These are phyloP conservation scores for Trichosurus vulpecula DNA, from an alignment of 2,797 vertebrate species.

Conservation along the genomic window DNA sequence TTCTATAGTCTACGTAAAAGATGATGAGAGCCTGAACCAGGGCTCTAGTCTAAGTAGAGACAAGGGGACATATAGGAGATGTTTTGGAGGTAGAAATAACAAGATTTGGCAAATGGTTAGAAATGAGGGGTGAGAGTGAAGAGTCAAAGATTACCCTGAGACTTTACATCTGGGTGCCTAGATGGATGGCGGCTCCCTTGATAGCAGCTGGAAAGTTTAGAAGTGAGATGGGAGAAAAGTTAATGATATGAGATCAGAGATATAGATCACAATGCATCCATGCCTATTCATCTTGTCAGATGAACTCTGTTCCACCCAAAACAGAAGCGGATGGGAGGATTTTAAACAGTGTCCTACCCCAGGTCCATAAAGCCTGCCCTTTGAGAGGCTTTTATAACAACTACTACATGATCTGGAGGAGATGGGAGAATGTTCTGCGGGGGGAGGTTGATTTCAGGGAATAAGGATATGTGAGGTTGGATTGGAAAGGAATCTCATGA, in stretches of 20 bases:
- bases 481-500: neutral
- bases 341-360: neutral
- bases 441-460: neutral
- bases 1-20: neutral
- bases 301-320: neutral
- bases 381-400: neutral
- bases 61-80: neutral
- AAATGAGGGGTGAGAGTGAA: neutral
- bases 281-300: neutral
- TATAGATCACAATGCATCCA: neutral
- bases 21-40: neutral
- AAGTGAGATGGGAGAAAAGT: neutral
- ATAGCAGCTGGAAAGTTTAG: neutral
- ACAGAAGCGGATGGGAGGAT: neutral
- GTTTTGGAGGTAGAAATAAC: neutral
- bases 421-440: neutral
- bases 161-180: neutral
- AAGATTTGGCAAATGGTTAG: neutral
- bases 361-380: neutral
- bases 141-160: neutral
- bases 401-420: neutral
- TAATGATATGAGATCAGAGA: neutral
- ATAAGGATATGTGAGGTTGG: neutral
- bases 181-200: neutral
- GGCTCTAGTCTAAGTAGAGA: neutral